These are phyloP conservation scores for Globia sparganii DNA, from an alignment of 2,888 invertebrate species.

Conservation along the genomic window DNA sequence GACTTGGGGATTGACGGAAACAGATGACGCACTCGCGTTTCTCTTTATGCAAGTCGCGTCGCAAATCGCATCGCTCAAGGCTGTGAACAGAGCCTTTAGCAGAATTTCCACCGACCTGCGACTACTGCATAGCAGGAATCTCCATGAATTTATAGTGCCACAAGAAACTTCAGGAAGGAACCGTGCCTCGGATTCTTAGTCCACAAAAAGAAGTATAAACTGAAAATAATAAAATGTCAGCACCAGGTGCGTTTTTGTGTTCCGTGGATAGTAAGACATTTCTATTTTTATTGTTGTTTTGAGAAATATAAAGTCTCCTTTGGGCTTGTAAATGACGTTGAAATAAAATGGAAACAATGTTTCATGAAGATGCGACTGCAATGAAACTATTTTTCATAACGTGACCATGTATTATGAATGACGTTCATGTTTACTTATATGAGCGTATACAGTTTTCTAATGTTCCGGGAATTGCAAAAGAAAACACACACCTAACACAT, in stretches of 20 bases:
- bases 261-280: constrained; percentile 38
- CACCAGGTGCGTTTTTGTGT: constrained; percentile 63
- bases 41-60: neutral
- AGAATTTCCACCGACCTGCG: constrained; percentile 66
- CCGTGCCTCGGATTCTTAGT: constrained; percentile 70
- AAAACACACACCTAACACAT: neutral
- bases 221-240: constrained; percentile 67
- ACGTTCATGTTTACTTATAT: neutral
- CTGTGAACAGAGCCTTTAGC: neutral
- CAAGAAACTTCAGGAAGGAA: constrained; percentile 76
- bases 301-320: constrained; percentile 12
- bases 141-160: constrained; percentile 77
- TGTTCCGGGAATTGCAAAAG: neutral
- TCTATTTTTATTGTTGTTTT: constrained; percentile 32
- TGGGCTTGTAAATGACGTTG: constrained; percentile 17
- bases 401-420: constrained; percentile 28
- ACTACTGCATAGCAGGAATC: constrained; percentile 65
- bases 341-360: constrained; percentile 43
- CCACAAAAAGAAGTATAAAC: constrained; percentile 71
- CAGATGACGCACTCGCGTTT: neutral
- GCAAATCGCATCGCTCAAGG: constrained; percentile 3
- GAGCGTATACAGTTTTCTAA: neutral
- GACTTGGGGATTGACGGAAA: neutral
- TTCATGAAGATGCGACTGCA: constrained; percentile 16
- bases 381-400: constrained; percentile 30